Conservation (phyloP, 2,797 vertebrate genomes). For the Phyllotis vaccarum region DNA sequence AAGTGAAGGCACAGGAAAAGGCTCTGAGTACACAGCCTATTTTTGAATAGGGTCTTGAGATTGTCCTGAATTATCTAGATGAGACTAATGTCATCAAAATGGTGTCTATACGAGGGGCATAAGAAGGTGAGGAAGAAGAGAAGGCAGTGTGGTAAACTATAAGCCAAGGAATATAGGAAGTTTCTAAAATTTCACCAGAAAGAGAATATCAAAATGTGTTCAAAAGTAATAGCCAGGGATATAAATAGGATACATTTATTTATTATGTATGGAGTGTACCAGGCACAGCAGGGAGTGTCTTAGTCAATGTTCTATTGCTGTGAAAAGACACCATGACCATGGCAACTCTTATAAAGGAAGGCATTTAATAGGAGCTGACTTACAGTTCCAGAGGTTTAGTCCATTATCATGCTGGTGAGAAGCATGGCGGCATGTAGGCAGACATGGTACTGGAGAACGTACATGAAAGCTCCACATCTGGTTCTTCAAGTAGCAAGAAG, state of each 20-base stretch:
- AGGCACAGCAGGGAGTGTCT: neutral
- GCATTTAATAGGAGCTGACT: neutral
- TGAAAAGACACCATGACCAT: neutral
- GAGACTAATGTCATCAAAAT: neutral
- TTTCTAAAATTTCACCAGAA: neutral
- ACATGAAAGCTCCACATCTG: neutral
- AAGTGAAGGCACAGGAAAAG: neutral
- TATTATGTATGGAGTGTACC: neutral
- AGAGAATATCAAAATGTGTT: neutral
- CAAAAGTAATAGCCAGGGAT: neutral
- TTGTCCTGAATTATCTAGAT: neutral
- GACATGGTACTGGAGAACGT: neutral
- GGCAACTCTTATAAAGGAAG: neutral
- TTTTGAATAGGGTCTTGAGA: slow-evolving; percentile 12
- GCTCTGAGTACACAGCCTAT: neutral
- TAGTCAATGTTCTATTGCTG: neutral
- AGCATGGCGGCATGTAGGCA: neutral
- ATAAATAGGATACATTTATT: neutral
- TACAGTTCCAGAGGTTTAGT: neutral
- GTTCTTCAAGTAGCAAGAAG: neutral
- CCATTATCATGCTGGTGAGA: neutral
- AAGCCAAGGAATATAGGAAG: neutral
- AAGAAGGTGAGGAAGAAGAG: slow-evolving; percentile 17
- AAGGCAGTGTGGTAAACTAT: neutral
- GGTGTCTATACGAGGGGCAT: neutral